Percentiles rank a stretch among this genome's conserved stretches.
These are phyloP conservation scores for Ursus arctos DNA, from an alignment of 2,113 vertebrate genomes.

Conservation along the genomic window DNA sequence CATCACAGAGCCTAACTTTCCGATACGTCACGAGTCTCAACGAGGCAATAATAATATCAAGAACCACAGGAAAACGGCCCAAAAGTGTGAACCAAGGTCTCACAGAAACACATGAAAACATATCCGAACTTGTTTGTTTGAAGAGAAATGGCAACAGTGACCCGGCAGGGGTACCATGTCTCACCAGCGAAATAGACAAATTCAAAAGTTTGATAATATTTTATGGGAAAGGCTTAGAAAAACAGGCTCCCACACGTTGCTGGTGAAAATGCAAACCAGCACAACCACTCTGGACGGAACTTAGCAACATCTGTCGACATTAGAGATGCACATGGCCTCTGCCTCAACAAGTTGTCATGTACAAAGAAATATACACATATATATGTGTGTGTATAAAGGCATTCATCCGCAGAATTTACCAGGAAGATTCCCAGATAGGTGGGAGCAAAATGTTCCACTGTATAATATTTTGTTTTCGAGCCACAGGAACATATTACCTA, in stretches of 20 bases:
- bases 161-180: not conserved
- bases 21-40: not conserved
- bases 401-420: not conserved
- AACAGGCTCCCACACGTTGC: not conserved
- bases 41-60: not conserved
- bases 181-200: not conserved
- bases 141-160: not conserved
- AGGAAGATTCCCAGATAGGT: not conserved
- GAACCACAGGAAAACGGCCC: not conserved
- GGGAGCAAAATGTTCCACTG: not conserved
- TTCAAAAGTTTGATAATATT: not conserved
- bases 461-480: not conserved
- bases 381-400: not conserved
- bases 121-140: not conserved
- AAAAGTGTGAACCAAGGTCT: not conserved
- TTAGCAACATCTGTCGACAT: not conserved
- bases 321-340: not conserved
- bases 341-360: not conserved
- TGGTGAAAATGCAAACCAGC: not conserved
- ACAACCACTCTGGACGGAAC: not conserved
- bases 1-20: not conserved
- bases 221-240: not conserved
- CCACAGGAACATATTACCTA: not conserved
- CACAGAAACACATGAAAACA: not conserved
- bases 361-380: not conserved